Evolutionary conservation across 2,797 vertebrate species (phyloP), one percentile per base, ranked within the genome.

Genomic region (Gadopsis marmoratus): DNA sequence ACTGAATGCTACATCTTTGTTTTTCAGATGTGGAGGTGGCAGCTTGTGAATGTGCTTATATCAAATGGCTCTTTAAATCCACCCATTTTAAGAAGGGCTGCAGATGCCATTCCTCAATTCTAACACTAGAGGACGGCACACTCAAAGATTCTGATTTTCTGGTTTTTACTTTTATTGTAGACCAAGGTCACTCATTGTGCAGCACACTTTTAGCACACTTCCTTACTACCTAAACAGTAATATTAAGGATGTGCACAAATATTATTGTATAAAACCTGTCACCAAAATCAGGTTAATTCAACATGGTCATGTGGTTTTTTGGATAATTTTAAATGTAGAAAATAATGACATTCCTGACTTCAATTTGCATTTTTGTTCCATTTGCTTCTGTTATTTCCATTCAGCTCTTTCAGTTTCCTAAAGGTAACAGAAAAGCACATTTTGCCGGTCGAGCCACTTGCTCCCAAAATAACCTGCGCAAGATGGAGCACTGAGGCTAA

Each of bases 41-140:
- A 29, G 29, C 0, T 63, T 39, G 23, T 39, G 14, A 55, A 43
- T 78, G 50, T 45, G 4, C 4, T 31, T 7, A 21, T 3, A 21
- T 5, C 1, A 55, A 41, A 48, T 9, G 7, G 1, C 1, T 68
- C 11, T 39, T 26, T 67, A 14, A 6, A 9, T 11, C 13, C 26
- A 37, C 31, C 26, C 10, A 33, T 68, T 76, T 51, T n/a, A 7
- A 39, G 10, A 47, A 14, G 5, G 41, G 23, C 45, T 76, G 39
- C 17, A 48, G 41, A 3, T 82, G 70, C 41, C 23, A 6, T 83
- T 69, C 26, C 72, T 56, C 43, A 1, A 12, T 9, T 75, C 0
- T 8, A 66, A 45, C 92, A 90, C 81, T 43, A 90, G 92, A 91
- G 88, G 85, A 1, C 59, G 33, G 71, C 76, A 87, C 17, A 82